Base-by-base conservation (phyloP, 2,113 vertebrate species). In the Myodes glareolus region DNA sequence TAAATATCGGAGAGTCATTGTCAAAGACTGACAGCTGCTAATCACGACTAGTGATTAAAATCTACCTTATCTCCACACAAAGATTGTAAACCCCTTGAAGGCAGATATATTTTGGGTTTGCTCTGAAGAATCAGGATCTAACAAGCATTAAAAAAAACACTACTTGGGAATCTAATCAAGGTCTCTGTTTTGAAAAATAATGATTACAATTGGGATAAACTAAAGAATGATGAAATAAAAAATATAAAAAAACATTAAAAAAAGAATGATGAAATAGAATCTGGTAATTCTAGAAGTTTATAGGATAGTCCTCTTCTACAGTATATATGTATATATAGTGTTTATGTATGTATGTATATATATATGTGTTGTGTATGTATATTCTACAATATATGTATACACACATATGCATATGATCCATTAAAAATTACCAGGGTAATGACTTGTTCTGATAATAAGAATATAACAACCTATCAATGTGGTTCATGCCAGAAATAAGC, bases 141-240 rank as follows among this genome's bases (percentile, higher is more conserved):
- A 12, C 4, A 91, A 88, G 4, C 12, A 72, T 1, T 75, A n/a
- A 94, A 36, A 21, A 55, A 93, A 17, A 72, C 14, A 78, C 4
- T 67, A 42, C 58, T 61, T 81, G 63, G 11, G 88, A 76, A 70
- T 77, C 16, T 55, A 75, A 39, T 91, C 5, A 7, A 82, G 4
- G 88, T 77, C 39, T 31, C 39, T 85, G 67, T 77, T 94, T 95
- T 87, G 27, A 85, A 88, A 81, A 91, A 42, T 80, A 77, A 21
- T 31, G 45, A 76, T 72, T 81, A 93, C 70, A 89, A 65, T 63
- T 39, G 17, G 33, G 63, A 12, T 63, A 6, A 77, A 52, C 67
- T 52, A 72, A 78, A 25, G 1, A 52, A 68, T 50, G 87, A 6
- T 68, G 29, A 50, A 58, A 13, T 16, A 9, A 65, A 14, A 68